Percentiles rank a stretch among this genome's conserved stretches.
These are phyloP conservation scores for Anoura caudifer DNA, from an alignment of 2,113 vertebrate genomes.

Conservation along the genomic window DNA sequence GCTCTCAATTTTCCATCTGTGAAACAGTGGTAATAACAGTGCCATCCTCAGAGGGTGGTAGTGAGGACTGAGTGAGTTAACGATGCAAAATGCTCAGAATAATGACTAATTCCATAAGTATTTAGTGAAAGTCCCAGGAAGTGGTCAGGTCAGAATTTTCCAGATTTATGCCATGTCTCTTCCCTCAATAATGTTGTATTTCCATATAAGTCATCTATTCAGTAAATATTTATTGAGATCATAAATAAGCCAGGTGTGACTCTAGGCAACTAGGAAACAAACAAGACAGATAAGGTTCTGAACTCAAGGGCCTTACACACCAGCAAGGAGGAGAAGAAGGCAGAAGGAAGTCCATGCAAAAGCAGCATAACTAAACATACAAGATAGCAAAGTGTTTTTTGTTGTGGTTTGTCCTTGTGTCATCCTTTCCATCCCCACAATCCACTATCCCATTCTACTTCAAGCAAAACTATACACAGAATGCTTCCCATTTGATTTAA, in stretches of 20 bases:
- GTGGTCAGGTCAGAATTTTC: not conserved
- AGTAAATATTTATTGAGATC: not conserved
- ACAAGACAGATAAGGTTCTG: not conserved
- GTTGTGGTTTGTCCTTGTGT: not conserved
- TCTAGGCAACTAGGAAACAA: not conserved
- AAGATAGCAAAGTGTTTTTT: not conserved
- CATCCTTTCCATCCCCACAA: not conserved
- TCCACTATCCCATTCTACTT: not conserved
- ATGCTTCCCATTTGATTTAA: not conserved
- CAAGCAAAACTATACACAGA: not conserved
- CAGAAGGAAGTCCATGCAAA: not conserved
- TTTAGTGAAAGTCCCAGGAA: not conserved
- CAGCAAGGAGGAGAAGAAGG: not conserved
- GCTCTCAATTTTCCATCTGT: not conserved
- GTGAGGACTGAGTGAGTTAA: not conserved
- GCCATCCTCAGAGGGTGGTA: not conserved
- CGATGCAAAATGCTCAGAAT: not conserved
- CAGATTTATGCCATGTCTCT: not conserved
- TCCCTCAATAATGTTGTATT: not conserved
- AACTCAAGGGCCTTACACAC: not conserved
- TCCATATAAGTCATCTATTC: not conserved
- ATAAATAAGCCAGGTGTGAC: not conserved
- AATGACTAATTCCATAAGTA: not conserved
- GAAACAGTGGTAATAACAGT: not conserved
- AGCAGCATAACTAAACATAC: not conserved